These are phyloP conservation scores for Laterallus jamaicensis DNA, from an alignment of 2,113 vertebrate species.

Conservation along the genomic window DNA sequence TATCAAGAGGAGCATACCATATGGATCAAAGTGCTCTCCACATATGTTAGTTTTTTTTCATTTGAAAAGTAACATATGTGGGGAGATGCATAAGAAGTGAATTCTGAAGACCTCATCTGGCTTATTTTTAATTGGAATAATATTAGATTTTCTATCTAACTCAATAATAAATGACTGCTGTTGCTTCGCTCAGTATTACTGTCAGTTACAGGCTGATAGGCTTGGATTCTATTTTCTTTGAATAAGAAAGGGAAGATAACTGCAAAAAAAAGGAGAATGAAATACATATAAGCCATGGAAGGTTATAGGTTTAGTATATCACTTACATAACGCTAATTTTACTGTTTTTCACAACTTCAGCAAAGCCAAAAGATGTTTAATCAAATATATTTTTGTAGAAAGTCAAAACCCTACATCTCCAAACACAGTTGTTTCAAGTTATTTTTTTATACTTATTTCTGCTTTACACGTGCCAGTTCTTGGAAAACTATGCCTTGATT, in stretches of 20 bases:
- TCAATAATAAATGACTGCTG: neutral
- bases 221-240: neutral
- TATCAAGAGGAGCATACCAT: conserved; percentile 38
- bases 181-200: neutral
- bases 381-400: neutral
- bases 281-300: neutral
- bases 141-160: conserved; percentile 20
- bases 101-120: conserved; percentile 51
- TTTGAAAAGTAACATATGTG: conserved; percentile 55
- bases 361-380: neutral
- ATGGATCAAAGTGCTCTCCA: conserved; percentile 57
- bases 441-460: neutral
- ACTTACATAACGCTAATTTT: neutral
- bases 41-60: conserved; percentile 53
- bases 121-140: conserved; percentile 61
- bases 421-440: neutral
- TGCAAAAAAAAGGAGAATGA: neutral
- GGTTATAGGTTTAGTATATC: neutral
- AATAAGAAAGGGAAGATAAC: neutral
- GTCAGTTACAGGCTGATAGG: neutral
- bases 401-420: neutral
- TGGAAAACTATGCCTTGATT: neutral
- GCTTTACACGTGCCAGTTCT: neutral
- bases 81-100: conserved; percentile 24
- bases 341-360: neutral